These are phyloP conservation scores for Euwallacea fornicatus DNA, from an alignment of 1,140 invertebrate species.

Conservation along the genomic window DNA sequence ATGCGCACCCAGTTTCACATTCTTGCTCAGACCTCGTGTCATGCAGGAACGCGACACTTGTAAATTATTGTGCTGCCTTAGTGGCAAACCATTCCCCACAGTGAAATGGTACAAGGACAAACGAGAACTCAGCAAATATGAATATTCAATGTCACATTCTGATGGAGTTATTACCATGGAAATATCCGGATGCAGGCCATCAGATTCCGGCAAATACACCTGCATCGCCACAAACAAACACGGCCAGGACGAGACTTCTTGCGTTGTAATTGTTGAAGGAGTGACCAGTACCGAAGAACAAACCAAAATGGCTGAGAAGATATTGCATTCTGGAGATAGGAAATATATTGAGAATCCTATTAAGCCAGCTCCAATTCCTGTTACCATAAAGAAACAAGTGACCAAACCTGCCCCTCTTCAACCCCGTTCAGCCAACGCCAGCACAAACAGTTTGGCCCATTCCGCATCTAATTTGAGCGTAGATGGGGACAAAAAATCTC, in stretches of 20 bases:
- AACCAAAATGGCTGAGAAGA: conserved; percentile 78
- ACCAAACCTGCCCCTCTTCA: conserved; percentile 45
- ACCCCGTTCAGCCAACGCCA: conserved; percentile 38
- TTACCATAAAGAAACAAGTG: conserved; percentile 63
- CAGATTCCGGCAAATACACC: conserved; percentile 94
- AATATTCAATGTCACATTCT: conserved; percentile 84
- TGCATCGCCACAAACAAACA: conserved; percentile 91
- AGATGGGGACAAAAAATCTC: conserved; percentile 54
- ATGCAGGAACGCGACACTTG: conserved; percentile 94
- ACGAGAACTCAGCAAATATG: conserved; percentile 84
- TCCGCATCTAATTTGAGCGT: conserved; percentile 49
- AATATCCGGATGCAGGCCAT: conserved; percentile 90
- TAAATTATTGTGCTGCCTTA: conserved; percentile 96
- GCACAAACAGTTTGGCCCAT: conserved; percentile 47
- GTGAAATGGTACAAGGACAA: conserved; percentile 93
- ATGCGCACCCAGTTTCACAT: conserved; percentile 92
- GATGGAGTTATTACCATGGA: conserved; percentile 96
- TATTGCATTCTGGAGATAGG: conserved; percentile 83
- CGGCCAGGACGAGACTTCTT: conserved; percentile 92
- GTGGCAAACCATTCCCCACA: conserved; percentile 90
- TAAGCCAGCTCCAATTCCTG: conserved; percentile 72
- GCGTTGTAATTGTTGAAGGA: conserved; percentile 97
- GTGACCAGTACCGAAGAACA: conserved; percentile 75
- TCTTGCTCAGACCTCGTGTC: conserved; percentile 94
- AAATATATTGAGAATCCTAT: conserved; percentile 80